A percentile compares a stretch with the other conserved stretches of the same genome.
Evolutionary conservation across 2,888 invertebrate species (phyloP).

Genomic region (Lithosia quadra): DNA sequence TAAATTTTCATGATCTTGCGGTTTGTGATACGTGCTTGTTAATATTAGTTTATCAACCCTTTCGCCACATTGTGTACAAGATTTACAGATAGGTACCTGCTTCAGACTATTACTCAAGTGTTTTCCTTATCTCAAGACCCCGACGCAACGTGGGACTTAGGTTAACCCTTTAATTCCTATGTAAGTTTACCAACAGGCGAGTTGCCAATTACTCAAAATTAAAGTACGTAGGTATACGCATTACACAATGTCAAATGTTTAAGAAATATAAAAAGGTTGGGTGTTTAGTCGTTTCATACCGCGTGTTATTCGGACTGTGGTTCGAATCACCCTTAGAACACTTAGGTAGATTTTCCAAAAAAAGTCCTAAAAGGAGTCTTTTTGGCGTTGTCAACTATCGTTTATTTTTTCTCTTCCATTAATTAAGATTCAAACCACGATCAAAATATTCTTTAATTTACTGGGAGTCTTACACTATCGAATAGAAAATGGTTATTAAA

Average conservation of each 20-base stretch:
- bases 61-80: constrained; percentile 72
- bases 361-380: no score
- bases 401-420: no score
- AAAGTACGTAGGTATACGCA: neutral
- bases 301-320: no score
- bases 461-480: no score
- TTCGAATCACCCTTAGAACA: no score
- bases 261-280: no score
- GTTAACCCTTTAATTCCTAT: constrained; percentile 21
- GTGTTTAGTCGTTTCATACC: no score
- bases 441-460: no score
- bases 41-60: constrained; percentile 84
- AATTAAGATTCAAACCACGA: no score
- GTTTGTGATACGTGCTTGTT: constrained; percentile 81
- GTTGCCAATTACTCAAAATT: constrained; percentile 1
- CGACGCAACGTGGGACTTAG: constrained; percentile 30
- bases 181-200: constrained; percentile 5
- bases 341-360: no score
- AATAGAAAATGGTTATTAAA: no score
- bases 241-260: neutral
- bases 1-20: constrained; percentile 85
- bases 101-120: constrained; percentile 57
- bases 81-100: constrained; percentile 69
- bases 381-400: no score
- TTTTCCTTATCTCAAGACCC: constrained; percentile 49